Percentiles rank a stretch among this genome's conserved stretches.
Conservation (phyloP, 2,888 invertebrate species). For the Tipula unca region DNA sequence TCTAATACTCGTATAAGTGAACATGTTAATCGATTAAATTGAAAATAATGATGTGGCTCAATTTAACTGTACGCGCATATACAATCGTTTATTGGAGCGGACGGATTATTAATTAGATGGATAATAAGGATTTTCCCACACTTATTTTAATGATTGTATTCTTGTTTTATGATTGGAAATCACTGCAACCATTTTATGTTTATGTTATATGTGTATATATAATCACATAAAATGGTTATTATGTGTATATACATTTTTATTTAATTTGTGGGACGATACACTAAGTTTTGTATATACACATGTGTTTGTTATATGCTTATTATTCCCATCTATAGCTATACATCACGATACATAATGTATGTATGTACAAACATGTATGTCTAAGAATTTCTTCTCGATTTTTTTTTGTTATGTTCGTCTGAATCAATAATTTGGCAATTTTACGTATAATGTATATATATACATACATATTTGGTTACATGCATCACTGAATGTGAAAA, state of each 20-base stretch:
- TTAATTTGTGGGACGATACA: not conserved
- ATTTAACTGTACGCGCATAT: not conserved
- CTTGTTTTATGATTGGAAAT: not conserved
- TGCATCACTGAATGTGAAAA: not conserved
- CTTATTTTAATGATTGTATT: not conserved
- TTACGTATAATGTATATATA: not conserved
- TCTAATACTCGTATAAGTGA: not conserved
- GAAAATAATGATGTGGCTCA: not conserved
- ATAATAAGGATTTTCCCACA: not conserved
- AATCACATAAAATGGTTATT: too few species aligned
- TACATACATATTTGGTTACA: not conserved
- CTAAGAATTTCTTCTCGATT: not conserved
- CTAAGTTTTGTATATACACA: not conserved
- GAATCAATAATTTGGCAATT: not conserved
- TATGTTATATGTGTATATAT: not conserved
- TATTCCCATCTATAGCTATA: not conserved
- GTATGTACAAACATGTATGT: too few species aligned
- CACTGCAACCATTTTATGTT: not conserved
- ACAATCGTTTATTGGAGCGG: not conserved
- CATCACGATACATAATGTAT: not conserved
- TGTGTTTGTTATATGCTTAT: not conserved
- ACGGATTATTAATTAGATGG: not conserved
- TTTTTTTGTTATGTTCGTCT: not conserved
- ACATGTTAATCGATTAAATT: not conserved
- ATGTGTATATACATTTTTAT: too few species aligned